Percentiles rank a stretch among this genome's conserved stretches.
Evolutionary conservation across 2,797 vertebrate genomes (phyloP).

Genomic region (Pantherophis vulpinus): DNA sequence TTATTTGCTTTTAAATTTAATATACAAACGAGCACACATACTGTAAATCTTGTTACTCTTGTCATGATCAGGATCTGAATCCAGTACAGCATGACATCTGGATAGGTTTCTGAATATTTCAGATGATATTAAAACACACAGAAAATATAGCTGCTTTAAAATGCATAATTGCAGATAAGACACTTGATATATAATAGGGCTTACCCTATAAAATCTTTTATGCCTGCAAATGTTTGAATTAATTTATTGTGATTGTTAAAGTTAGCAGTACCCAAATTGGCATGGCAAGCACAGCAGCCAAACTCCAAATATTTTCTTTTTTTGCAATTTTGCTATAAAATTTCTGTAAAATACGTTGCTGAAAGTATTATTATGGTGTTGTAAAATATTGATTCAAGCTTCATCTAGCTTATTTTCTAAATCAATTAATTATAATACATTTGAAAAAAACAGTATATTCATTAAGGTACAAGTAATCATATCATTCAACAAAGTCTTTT

Average conservation of each 20-base stretch:
- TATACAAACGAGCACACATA: not conserved
- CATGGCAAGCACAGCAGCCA: conserved; percentile 9
- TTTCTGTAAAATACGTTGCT: conserved; percentile 40
- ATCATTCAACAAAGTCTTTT: not conserved
- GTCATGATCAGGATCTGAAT: not conserved
- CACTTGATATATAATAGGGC: not conserved
- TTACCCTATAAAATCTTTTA: not conserved
- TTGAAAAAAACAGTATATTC: not conserved
- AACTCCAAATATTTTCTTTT: conserved; percentile 22
- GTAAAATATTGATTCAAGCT: conserved; percentile 54
- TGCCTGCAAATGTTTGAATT: not conserved
- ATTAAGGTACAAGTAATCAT: not conserved
- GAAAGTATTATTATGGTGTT: conserved; percentile 25
- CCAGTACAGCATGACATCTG: not conserved
- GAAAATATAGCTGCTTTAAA: not conserved
- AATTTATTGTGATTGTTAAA: not conserved
- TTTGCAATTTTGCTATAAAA: conserved; percentile 34
- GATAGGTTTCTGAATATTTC: not conserved
- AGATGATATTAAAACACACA: not conserved
- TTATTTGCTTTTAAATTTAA: conserved; percentile 20
- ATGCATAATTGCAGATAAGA: not conserved
- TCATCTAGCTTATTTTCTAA: not conserved
- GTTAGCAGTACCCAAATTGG: not conserved
- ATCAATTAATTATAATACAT: not conserved
- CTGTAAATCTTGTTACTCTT: not conserved